Conservation (phyloP, 2,888 invertebrate genomes). For the Tachina fera region DNA sequence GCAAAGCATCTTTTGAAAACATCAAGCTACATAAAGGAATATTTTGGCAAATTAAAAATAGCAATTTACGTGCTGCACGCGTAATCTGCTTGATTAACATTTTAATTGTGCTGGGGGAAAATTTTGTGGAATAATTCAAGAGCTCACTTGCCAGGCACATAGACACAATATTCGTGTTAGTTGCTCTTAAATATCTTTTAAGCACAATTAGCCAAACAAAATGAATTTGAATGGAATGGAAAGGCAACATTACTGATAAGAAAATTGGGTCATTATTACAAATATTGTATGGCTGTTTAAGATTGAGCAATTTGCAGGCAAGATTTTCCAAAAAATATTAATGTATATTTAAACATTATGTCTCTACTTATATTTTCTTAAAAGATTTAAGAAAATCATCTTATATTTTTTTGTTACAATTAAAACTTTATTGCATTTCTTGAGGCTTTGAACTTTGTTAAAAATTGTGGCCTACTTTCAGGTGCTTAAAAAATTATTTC, state of each 20-base stretch:
- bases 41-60: constrained; percentile 54
- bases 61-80: constrained; percentile 70
- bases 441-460: not conserved
- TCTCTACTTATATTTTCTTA: not conserved
- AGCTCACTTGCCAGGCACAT: not conserved
- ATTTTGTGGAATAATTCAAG: constrained; percentile 58
- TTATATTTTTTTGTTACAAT: not conserved
- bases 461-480: constrained; percentile 46
- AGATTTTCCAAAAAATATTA: not conserved
- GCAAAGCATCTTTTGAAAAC: constrained; percentile 11
- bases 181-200: not conserved
- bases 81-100: constrained; percentile 73
- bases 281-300: not conserved
- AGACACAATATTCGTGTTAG: not conserved
- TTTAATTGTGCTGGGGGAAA: constrained; percentile 66
- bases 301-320: not conserved
- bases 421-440: not conserved
- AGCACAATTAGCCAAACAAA: constrained; percentile 33
- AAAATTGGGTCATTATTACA: not conserved
- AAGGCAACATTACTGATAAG: not conserved
- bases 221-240: constrained; percentile 6
- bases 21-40: constrained; percentile 10
- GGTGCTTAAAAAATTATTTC: constrained; percentile 3
- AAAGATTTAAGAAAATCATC: not conserved
- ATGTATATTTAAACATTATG: not conserved